Conservation (phyloP, 2,113 vertebrate genomes). For the Lota lota region DNA sequence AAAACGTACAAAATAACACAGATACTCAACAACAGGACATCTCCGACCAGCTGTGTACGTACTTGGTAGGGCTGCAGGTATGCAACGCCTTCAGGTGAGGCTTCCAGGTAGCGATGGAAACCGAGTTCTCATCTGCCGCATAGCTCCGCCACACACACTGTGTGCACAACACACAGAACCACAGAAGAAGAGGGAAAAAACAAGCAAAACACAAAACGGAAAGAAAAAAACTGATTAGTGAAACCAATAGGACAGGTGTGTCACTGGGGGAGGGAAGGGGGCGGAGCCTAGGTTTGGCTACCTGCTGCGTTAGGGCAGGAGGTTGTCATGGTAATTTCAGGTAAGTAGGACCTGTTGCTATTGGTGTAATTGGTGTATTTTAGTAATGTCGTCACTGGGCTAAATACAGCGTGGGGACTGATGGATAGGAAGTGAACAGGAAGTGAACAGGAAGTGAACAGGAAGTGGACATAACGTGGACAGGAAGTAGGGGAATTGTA, state of each 20-base stretch:
- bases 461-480: too few relatives aligned
- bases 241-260: conserved; percentile 51
- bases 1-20: conserved; percentile 13
- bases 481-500: too few relatives aligned
- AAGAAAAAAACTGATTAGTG: conserved; percentile 31
- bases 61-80: conserved; percentile 99
- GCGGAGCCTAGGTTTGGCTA: conserved; percentile 75
- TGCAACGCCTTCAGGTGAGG: conserved; percentile 99
- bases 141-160: conserved; percentile 99
- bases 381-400: conserved; percentile 81
- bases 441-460: neutral
- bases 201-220: conserved; percentile 43
- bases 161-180: conserved; percentile 73
- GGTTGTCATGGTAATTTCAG: conserved; percentile 80
- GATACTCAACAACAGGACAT: conserved; percentile 41
- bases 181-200: conserved; percentile 19
- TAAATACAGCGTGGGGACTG: conserved; percentile 71
- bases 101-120: conserved; percentile 99
- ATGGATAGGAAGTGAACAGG: neutral
- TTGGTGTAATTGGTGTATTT: conserved; percentile 60
- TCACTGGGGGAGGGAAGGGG: conserved; percentile 37
- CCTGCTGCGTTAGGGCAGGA: conserved; percentile 79
- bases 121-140: conserved; percentile 98
- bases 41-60: conserved; percentile 85
- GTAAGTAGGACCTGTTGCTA: conserved; percentile 72